Conservation (phyloP, 92 coral and sea anemone species). For the Parazoanthus darwini region DNA sequence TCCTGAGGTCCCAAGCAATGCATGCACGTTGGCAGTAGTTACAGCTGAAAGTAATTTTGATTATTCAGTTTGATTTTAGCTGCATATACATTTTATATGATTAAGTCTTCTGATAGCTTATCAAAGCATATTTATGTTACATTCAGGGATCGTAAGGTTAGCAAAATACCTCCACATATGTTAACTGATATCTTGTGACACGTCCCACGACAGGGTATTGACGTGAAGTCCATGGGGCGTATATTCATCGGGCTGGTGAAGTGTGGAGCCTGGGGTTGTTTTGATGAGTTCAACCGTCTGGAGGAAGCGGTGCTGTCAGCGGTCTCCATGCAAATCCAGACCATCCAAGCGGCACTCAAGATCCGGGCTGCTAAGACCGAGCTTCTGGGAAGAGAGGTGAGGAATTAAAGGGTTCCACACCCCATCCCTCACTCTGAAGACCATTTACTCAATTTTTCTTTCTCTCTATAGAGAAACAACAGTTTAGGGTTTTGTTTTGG, state of each 20-base stretch:
- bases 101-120: too few relatives aligned
- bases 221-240: constrained; percentile 99
- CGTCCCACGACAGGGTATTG: constrained; percentile 75
- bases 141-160: too few relatives aligned
- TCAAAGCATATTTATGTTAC: too few relatives aligned
- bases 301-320: constrained; percentile 99
- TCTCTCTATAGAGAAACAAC: too few relatives aligned
- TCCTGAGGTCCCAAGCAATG: not conserved
- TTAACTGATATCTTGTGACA: too few relatives aligned
- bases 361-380: constrained; percentile 81
- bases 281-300: constrained; percentile 98
- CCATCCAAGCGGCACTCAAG: constrained; percentile 98
- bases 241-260: constrained; percentile 97
- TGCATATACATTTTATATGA: too few relatives aligned
- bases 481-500: too few relatives aligned
- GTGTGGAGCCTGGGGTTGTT: constrained; percentile 99
- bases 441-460: too few relatives aligned
- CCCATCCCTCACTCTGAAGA: not conserved
- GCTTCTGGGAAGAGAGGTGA: constrained; percentile 92
- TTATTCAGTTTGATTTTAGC: too few relatives aligned
- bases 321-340: constrained; percentile 98
- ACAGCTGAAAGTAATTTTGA: too few relatives aligned
- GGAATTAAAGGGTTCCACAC: not conserved
- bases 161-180: too few relatives aligned
- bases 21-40: not conserved